Conservation (phyloP, 2,888 invertebrate genomes). For the Vesta saturnalis region DNA sequence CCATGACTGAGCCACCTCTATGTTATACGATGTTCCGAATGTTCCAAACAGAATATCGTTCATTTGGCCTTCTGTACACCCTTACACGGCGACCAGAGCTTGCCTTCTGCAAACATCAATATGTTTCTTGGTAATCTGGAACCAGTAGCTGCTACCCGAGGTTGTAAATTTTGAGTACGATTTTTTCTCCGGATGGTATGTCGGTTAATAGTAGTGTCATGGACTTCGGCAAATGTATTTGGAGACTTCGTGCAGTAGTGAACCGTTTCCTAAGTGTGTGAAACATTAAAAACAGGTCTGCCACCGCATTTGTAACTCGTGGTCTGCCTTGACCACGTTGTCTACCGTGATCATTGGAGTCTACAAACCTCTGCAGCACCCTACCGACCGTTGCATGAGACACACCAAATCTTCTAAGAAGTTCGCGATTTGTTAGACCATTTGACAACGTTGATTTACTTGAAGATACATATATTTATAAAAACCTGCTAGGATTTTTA, state of each 20-base stretch:
- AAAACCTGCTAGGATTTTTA: neutral
- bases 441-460: neutral
- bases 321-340: neutral
- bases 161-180: neutral
- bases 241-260: neutral
- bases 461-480: neutral
- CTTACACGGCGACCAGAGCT: neutral
- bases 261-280: neutral
- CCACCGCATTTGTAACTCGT: no score
- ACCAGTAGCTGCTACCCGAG: neutral
- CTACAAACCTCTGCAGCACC: neutral
- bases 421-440: neutral
- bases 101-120: neutral
- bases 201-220: neutral
- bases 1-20: neutral
- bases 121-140: neutral
- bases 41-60: neutral
- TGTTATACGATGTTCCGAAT: neutral
- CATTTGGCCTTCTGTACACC: neutral
- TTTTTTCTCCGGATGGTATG: neutral
- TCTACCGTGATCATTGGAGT: neutral
- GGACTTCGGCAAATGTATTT: neutral
- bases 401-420: neutral
- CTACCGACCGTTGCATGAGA: neutral
- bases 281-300: neutral